Conservation (phyloP, 2,797 vertebrate species). For the Ctenopoma kingsleyae region DNA sequence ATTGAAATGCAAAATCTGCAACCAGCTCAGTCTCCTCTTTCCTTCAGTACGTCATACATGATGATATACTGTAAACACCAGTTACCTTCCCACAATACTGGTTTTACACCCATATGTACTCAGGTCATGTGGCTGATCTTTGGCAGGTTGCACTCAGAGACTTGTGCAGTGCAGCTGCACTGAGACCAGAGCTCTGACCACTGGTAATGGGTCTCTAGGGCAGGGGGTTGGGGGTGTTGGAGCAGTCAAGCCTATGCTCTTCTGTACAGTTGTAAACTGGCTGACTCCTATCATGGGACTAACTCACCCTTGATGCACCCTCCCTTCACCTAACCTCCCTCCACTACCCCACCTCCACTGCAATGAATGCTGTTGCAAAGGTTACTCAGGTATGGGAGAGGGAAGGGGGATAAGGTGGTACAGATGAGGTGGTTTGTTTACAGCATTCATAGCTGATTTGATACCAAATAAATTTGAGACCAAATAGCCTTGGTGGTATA, state of each 20-base stretch:
- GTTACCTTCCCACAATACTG: slow-evolving; percentile 6
- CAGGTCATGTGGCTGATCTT: slow-evolving; percentile 56
- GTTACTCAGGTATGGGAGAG: slow-evolving; percentile 51
- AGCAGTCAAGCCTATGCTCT: slow-evolving; percentile 10
- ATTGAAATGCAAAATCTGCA: slow-evolving; percentile 21
- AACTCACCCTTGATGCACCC: slow-evolving; percentile 30
- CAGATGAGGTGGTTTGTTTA: slow-evolving; percentile 60
- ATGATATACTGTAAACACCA: slow-evolving; percentile 18
- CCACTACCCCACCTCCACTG: not conserved
- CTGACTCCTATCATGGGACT: slow-evolving; percentile 32
- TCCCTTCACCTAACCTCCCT: slow-evolving; percentile 22
- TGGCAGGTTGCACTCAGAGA: slow-evolving; percentile 53
- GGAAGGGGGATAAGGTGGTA: slow-evolving; percentile 23
- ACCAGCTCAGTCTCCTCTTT: slow-evolving; percentile 13
- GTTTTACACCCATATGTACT: slow-evolving; percentile 17
- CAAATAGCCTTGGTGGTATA: slow-evolving; percentile 10
- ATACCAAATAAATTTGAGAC: slow-evolving; percentile 16
- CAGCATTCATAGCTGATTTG: slow-evolving; percentile 48
- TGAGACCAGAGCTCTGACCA: slow-evolving; percentile 57
- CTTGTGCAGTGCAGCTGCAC: slow-evolving; percentile 21
- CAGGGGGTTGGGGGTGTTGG: too few species aligned
- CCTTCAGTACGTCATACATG: slow-evolving; percentile 8
- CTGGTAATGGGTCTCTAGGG: slow-evolving; percentile 64
- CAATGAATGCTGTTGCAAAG: slow-evolving; percentile 63
- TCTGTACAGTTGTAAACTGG: slow-evolving; percentile 61